Evolutionary conservation across 92 coral and sea anemone species (phyloP).

Genomic region (Meandrina meandrites): DNA sequence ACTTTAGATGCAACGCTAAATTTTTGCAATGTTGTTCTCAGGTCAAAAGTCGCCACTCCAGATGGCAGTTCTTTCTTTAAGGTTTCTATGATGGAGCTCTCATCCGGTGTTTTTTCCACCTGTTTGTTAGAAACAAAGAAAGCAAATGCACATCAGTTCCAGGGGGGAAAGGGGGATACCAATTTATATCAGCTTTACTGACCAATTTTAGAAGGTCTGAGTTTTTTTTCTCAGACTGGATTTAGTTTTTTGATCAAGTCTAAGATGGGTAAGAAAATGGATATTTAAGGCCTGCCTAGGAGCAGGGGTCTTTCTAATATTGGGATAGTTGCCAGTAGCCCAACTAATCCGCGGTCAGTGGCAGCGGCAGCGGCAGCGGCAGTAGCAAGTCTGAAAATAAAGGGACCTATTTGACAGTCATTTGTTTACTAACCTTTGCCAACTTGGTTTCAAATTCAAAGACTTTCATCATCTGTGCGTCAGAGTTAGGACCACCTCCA

Average conservation of each 20-base stretch:
- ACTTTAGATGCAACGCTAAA: not conserved
- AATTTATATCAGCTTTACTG: too few species aligned
- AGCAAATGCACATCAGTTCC: not conserved
- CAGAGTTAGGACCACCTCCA: conserved; percentile 45
- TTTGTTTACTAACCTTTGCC: conserved; percentile 39
- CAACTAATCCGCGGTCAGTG: not conserved
- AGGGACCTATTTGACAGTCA: not conserved
- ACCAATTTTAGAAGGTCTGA: too few species aligned
- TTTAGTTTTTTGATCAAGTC: too few species aligned
- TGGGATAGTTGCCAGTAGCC: not conserved
- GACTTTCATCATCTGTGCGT: conserved; percentile 52
- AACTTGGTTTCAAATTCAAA: conserved; percentile 45
- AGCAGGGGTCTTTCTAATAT: not conserved
- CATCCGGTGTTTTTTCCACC: conserved; percentile 24
- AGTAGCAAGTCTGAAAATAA: not conserved
- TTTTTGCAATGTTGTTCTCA: conserved; percentile 21
- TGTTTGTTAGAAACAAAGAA: not conserved
- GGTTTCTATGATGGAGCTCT: conserved; percentile 24
- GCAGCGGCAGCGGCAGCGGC: not conserved
- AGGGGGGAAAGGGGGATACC: not conserved
- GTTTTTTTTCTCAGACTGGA: too few species aligned
- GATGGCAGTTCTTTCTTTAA: conserved; percentile 24
- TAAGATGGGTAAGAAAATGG: too few species aligned
- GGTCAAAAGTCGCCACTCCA: conserved; percentile 7
- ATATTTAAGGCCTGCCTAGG: not conserved